These are phyloP conservation scores for Mormyrus lacerda DNA, from an alignment of 2,113 vertebrate species.

Conservation along the genomic window DNA sequence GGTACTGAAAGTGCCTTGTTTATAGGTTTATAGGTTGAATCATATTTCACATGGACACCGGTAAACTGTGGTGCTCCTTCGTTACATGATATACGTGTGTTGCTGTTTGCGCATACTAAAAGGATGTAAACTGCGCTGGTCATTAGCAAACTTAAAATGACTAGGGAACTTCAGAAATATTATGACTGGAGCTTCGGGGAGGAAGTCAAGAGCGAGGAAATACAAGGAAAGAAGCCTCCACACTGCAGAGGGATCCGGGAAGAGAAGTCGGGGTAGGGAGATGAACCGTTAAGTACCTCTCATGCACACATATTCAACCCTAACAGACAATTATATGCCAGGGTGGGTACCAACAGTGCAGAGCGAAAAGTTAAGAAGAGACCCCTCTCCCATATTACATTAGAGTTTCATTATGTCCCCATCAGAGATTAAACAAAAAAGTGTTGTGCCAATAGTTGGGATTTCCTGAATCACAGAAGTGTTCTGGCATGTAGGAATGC, in stretches of 20 bases:
- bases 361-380: neutral
- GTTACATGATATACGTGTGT: neutral
- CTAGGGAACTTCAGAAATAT: neutral
- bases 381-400: neutral
- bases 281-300: neutral
- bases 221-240: too few relatives aligned
- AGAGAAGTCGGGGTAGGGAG: neutral
- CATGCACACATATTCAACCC: neutral
- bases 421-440: conserved; percentile 5
- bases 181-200: neutral
- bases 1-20: neutral
- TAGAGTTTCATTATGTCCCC: neutral
- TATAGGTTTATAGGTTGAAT: neutral
- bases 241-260: neutral
- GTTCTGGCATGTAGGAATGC: neutral
- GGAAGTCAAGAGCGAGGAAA: neutral
- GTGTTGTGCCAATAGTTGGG: neutral
- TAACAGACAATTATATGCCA: conserved; percentile 1
- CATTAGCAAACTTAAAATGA: neutral
- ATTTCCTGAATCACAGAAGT: neutral
- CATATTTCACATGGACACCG: neutral
- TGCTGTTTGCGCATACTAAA: neutral
- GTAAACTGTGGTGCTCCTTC: neutral
- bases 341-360: neutral
- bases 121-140: neutral